Evolutionary conservation across 2,888 invertebrate species (phyloP).

Genomic region (Metacarcinus magister): DNA sequence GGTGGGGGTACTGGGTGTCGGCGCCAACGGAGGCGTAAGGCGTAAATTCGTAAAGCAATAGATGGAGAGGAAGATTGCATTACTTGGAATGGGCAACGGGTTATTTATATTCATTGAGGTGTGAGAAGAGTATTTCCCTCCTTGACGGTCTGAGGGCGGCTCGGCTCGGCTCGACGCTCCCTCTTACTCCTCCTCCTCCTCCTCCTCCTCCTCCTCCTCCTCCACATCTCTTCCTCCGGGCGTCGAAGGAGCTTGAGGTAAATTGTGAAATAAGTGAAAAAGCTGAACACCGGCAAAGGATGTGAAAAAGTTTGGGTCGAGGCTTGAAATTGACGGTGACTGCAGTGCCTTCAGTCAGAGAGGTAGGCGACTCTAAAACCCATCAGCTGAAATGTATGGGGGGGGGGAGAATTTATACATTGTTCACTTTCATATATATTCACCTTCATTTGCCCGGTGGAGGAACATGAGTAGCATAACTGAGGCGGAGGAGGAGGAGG

Average conservation of each 20-base stretch:
- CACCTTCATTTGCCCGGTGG: background rate
- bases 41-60: slow-evolving; percentile 29
- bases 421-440: background rate
- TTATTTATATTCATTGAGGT: slow-evolving; percentile 20
- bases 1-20: background rate
- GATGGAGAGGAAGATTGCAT: slow-evolving; percentile 39
- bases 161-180: background rate
- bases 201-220: background rate
- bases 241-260: background rate
- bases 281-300: background rate
- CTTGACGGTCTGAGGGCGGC: background rate
- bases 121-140: background rate
- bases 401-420: background rate
- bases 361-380: background rate
- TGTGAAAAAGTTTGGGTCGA: slow-evolving; percentile 20
- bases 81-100: background rate
- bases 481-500: background rate
- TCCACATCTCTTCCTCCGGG: background rate
- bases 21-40: background rate
- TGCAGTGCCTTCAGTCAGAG: background rate
- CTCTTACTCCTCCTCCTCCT: background rate
- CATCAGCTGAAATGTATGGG: background rate
- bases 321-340: background rate
- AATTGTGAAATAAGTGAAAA: slow-evolving; percentile 9
- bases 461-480: background rate